Percentiles rank a stretch among this genome's conserved stretches.
Conservation (phyloP, 2,888 invertebrate species). For the Lamproptera curius region DNA sequence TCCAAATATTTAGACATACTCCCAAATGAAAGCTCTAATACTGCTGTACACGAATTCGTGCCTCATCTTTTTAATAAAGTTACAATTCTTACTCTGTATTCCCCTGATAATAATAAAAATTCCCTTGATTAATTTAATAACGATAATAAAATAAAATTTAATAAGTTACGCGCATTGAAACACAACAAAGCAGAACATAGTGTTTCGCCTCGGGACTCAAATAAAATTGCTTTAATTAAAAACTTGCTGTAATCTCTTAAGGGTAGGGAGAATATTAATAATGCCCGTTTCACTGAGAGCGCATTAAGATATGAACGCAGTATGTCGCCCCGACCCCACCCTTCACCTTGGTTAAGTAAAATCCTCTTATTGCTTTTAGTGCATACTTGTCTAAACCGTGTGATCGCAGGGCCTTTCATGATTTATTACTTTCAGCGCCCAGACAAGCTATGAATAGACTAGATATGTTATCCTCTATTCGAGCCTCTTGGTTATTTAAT, state of each 20-base stretch:
- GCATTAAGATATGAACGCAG: constrained; percentile 39
- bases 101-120: no score
- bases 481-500: no score
- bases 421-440: constrained; percentile 6
- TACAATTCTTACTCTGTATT: no score
- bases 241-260: constrained; percentile 51
- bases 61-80: no score
- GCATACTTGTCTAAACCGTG: constrained; percentile 11
- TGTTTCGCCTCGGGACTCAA: background rate
- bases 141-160: no score
- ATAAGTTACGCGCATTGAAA: no score
- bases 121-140: no score
- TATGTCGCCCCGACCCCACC: constrained; percentile 26
- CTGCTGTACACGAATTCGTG: no score
- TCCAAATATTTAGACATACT: no score
- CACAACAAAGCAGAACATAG: no score
- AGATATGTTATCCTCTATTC: background rate
- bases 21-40: no score
- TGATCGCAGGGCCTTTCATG: constrained; percentile 14
- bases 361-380: constrained; percentile 19
- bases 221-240: constrained; percentile 51
- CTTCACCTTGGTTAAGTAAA: constrained; percentile 22
- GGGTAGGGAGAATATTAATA: constrained; percentile 52
- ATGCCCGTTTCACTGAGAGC: constrained; percentile 33
- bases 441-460: background rate